Evolutionary conservation across 2,888 invertebrate genomes (phyloP).

Genomic region (Calameuta pallipes): DNA sequence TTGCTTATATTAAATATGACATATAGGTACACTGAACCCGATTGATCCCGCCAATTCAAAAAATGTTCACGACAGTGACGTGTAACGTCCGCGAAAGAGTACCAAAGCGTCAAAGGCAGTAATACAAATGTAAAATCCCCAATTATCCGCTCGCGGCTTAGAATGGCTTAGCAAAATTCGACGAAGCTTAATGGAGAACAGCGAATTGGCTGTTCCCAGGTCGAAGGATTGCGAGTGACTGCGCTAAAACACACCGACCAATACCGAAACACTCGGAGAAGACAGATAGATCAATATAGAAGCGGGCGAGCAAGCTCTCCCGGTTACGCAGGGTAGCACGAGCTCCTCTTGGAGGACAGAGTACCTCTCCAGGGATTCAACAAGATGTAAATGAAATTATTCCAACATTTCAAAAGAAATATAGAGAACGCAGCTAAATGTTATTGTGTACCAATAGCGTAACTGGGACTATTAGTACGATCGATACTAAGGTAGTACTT

Average conservation of each 20-base stretch:
- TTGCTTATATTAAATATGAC: no score
- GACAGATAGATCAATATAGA: slow-evolving; percentile 60
- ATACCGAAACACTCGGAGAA: slow-evolving; percentile 36
- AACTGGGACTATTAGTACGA: neutral
- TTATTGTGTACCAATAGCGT: neutral
- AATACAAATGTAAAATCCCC: neutral
- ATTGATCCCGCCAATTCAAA: neutral
- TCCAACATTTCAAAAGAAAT: neutral
- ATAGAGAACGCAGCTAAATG: neutral
- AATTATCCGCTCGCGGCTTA: neutral
- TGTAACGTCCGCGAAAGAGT: neutral
- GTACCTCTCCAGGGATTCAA: neutral
- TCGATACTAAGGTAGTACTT: neutral
- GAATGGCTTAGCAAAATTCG: neutral
- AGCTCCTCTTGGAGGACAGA: neutral
- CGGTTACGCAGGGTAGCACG: neutral
- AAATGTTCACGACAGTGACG: neutral
- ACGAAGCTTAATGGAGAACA: neutral
- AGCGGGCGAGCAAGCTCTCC: slow-evolving; percentile 21
- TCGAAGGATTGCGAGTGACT: slow-evolving; percentile 47
- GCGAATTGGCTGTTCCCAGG: slow-evolving; percentile 26
- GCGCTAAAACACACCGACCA: slow-evolving; percentile 47
- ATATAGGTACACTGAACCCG: neutral
- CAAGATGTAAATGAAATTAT: neutral
- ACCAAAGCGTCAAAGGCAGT: neutral